Evolutionary conservation across 2,797 vertebrate genomes (phyloP), one percentile per base, ranked within the genome.

Genomic region (Naso thynnoides): DNA sequence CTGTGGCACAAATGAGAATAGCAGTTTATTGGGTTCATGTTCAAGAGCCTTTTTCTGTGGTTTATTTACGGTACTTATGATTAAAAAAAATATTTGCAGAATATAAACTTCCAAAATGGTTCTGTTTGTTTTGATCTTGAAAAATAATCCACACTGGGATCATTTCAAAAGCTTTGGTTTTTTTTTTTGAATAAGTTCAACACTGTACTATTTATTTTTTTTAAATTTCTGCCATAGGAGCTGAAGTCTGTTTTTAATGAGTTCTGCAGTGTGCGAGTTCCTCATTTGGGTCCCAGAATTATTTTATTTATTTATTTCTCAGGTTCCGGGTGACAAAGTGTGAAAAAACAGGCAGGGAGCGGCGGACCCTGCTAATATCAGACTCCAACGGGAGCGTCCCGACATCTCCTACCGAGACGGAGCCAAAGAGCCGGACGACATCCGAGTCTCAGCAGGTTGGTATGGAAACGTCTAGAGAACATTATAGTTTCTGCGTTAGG

Each of bases 291-390:
- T 41, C 31, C n/a, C 47, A 36, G 9, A 7, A 19, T 5, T 13
- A 0, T 41, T 55, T 45, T 0, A 11, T 8, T 49, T 65, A 8
- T 44, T 21, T 24, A 1, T 63, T n/a, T 10, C 42, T 48, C 86
- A 99, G 98, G 88, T 99, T 99, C 85, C 94, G 97, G 33, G 98
- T 99, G 70, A 98, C 96, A 0, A 99, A 98, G 91, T 96, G 95
- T 77, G 98, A 99, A 33, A 98, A 96, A 73, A 70, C 91, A 0
- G 59, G 63, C 88, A 95, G 88, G 52, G 96, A 97, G 23, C 88
- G 95, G 78, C 94, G 95, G 52, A 95, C 94, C 26, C 81, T 98
- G 87, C 89, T 96, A 61, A 78, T 91, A 38, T 54, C 83, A 0
- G 94, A 94, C 61, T 74, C 95, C 66, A 97, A 96, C 0, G 94